Percentiles rank a stretch among this genome's conserved stretches.
These are phyloP conservation scores for Drosophila austrosaltans DNA, from an alignment of 2,888 invertebrate species.

Conservation along the genomic window DNA sequence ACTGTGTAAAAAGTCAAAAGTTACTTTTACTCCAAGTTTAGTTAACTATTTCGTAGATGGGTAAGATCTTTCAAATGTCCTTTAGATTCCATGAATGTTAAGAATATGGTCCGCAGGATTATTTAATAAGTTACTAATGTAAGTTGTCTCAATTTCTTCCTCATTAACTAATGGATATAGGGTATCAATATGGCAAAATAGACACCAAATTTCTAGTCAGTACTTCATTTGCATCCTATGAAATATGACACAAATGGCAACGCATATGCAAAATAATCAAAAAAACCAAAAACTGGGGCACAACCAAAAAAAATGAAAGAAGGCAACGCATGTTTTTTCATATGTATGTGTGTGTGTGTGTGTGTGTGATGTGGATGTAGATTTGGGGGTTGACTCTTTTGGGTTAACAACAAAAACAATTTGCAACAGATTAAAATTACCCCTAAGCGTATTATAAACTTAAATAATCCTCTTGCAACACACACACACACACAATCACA, in stretches of 20 bases:
- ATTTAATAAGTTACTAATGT: no score
- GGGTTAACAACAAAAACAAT: constrained; percentile 77
- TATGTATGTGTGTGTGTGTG: no score
- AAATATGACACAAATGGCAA: constrained; percentile 68
- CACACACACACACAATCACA: background rate
- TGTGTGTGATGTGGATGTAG: constrained; percentile 26
- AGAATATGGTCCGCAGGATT: no score
- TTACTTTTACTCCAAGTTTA: no score
- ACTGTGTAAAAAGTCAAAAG: background rate
- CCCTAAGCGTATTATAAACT: constrained; percentile 81
- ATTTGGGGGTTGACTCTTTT: constrained; percentile 45
- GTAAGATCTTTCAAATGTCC: no score
- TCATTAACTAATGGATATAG: background rate
- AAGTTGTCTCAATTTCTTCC: no score
- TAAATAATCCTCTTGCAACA: constrained; percentile 71
- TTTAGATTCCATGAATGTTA: no score
- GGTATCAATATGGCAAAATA: background rate
- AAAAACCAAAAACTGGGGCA: constrained; percentile 20
- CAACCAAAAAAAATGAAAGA: background rate
- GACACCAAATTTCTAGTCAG: background rate
- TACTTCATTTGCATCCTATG: constrained; percentile 50
- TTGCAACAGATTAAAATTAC: constrained; percentile 83
- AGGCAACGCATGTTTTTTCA: constrained; percentile 38
- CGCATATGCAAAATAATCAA: constrained; percentile 1
- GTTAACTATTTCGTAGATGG: no score